Evolutionary conservation across 2,888 invertebrate genomes (phyloP), one percentile per base, ranked within the genome.

Genomic region (Teinopalpus imperialis): DNA sequence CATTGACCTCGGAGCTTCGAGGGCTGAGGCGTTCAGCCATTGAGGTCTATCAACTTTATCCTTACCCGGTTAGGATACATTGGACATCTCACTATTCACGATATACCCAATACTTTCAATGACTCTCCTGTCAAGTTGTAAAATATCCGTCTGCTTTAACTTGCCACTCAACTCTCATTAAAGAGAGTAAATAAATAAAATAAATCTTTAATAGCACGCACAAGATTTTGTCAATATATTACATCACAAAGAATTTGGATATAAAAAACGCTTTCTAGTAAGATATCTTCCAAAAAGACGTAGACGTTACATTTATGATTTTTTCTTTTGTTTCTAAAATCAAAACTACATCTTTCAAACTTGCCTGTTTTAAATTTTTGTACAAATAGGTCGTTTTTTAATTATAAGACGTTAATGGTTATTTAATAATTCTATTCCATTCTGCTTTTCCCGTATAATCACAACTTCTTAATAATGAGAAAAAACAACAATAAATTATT

Each of bases 1-100:
- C 95, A 76, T 94, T 94, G 59, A 95, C 92, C 90, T 96, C 96
- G 66, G 95, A 95, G 88, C 92, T 93, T 82, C 93, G 92, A 78
- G 94, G 92, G 90, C 91, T 92, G 82, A 93, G 90, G 86, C 91
- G 91, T 89, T 92, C 90, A 90, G 92, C 93, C 93, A 93, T 93
- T 76, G 81, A 85, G 86, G 82, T 85, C 80, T 82, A 79, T 80
- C 71, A 77, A 81, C 79, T 85, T 86, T 87, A 88, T 86, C 72
- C 81, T 86, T 69, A 85, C 86, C 87, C 86, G 75, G 85, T 87
- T 88, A 87, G 80, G 87, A 88, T 87, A 81, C 88, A 88, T 88
- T 88, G 83, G 88, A 88, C 88, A 88, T 88, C 75, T 81, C 87
- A 82, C 78, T 72, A 68, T 75, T 79, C 66, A 71, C 86, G 58